These are phyloP conservation scores for Heliocidaris tuberculata DNA, from an alignment of 35 echinoderm and acorn worm species.

Conservation along the genomic window DNA sequence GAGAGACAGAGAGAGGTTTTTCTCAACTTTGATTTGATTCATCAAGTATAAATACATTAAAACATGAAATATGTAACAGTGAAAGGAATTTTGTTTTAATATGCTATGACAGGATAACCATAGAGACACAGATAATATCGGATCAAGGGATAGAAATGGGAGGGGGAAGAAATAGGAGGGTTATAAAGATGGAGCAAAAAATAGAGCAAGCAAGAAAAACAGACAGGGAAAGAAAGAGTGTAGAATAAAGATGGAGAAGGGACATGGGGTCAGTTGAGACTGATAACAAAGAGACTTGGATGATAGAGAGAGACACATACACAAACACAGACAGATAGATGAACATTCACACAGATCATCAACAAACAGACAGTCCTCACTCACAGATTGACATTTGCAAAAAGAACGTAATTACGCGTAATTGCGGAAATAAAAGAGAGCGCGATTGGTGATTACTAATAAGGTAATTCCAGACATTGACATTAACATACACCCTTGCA, in stretches of 20 bases:
- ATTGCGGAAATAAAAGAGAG: neutral
- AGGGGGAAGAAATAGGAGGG: no score
- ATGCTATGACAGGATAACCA: no score
- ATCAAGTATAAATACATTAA: no score
- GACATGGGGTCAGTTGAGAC: neutral
- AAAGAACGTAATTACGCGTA: neutral
- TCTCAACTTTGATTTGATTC: no score
- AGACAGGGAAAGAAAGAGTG: neutral
- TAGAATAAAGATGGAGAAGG: neutral
- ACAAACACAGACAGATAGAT: neutral
- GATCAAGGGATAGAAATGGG: no score
- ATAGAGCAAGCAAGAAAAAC: neutral
- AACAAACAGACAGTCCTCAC: neutral
- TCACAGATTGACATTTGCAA: neutral
- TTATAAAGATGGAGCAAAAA: no score
- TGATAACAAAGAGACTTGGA: neutral
- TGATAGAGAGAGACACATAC: neutral
- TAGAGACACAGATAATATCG: no score
- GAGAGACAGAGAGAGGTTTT: neutral
- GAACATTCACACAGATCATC: neutral
- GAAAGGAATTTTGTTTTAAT: no score
- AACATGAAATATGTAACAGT: no score
- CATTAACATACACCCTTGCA: neutral
- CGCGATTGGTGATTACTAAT: neutral
- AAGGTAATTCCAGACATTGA: neutral